Percentiles rank a stretch among this genome's conserved stretches.
phyloP scores from a whole-genome alignment of 2,888 invertebrate genomes.

The Euclidia mi region DNA sequence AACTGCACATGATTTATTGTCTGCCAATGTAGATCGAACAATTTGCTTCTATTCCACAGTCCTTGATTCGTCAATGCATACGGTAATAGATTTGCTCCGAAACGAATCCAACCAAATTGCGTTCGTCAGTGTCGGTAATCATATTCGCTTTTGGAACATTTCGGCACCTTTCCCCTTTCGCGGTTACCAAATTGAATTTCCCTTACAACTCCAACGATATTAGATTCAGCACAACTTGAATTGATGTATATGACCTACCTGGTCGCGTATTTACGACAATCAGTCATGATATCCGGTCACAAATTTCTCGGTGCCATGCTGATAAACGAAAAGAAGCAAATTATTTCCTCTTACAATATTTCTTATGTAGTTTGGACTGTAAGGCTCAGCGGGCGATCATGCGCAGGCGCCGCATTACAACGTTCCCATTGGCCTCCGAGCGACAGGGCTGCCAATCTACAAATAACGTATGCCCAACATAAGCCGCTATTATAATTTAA shows the following conservation, averaged over 20 bases:
- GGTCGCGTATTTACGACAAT: constrained; percentile 14
- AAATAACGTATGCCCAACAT: constrained; percentile 75
- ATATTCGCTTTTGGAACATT: constrained; percentile 60
- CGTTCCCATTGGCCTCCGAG: constrained; percentile 82
- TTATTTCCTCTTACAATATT: constrained; percentile 58
- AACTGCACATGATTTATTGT: constrained; percentile 80
- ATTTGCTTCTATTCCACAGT: constrained; percentile 61
- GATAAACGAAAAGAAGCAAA: constrained; percentile 55
- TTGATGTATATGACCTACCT: constrained; percentile 15
- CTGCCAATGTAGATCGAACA: constrained; percentile 60
- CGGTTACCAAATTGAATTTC: constrained; percentile 46
- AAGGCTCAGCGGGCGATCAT: constrained; percentile 81
- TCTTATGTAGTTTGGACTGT: constrained; percentile 73
- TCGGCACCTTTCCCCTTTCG: constrained; percentile 30
- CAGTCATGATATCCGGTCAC: constrained; percentile 23
- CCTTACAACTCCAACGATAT: neutral
- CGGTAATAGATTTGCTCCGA: constrained; percentile 59
- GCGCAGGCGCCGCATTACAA: constrained; percentile 85
- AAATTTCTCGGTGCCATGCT: constrained; percentile 23
- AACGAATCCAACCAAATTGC: constrained; percentile 61
- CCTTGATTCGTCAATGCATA: constrained; percentile 53
- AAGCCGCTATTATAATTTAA: constrained; percentile 81
- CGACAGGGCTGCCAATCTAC: constrained; percentile 86
- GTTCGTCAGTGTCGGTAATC: constrained; percentile 73
- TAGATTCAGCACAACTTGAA: neutral